phyloP scores from a whole-genome alignment of 2,888 invertebrate species.

The Magallana nippona region DNA sequence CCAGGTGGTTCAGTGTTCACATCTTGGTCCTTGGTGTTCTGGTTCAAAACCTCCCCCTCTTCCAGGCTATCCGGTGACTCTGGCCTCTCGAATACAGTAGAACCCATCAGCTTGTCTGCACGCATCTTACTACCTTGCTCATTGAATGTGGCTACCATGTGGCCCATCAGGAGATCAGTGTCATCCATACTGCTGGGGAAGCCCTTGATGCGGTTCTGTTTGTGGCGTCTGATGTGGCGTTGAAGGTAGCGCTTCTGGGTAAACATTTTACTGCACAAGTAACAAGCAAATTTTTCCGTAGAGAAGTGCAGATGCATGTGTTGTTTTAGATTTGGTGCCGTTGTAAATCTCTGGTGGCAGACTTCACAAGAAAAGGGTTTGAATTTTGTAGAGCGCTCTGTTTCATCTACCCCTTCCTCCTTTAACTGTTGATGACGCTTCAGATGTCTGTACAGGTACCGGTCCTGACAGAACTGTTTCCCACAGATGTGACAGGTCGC shows the following conservation, averaged over 20 bases:
- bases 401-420: neutral
- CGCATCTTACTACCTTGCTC: neutral
- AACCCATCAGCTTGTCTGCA: neutral
- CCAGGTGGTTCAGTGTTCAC: neutral
- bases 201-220: neutral
- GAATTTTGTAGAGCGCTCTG: neutral
- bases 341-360: conserved; percentile 54
- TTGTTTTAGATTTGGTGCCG: conserved; percentile 50
- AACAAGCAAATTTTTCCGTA: conserved; percentile 52
- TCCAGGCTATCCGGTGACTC: neutral
- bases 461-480: conserved; percentile 53
- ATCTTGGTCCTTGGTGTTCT: neutral
- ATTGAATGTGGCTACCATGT: conserved; percentile 36
- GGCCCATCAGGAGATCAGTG: conserved; percentile 15
- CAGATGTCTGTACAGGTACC: conserved; percentile 52
- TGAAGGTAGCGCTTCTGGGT: conserved; percentile 37
- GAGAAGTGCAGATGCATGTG: conserved; percentile 53
- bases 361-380: conserved; percentile 51
- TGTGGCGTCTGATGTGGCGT: conserved; percentile 36
- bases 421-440: conserved; percentile 38
- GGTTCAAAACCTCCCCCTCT: conserved; percentile 12
- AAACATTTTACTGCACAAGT: conserved; percentile 49
- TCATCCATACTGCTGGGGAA: neutral
- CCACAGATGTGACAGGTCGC: conserved; percentile 52
- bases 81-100: neutral